These are phyloP conservation scores for Tortricodes alternella DNA, from an alignment of 2,888 invertebrate species.

Conservation along the genomic window DNA sequence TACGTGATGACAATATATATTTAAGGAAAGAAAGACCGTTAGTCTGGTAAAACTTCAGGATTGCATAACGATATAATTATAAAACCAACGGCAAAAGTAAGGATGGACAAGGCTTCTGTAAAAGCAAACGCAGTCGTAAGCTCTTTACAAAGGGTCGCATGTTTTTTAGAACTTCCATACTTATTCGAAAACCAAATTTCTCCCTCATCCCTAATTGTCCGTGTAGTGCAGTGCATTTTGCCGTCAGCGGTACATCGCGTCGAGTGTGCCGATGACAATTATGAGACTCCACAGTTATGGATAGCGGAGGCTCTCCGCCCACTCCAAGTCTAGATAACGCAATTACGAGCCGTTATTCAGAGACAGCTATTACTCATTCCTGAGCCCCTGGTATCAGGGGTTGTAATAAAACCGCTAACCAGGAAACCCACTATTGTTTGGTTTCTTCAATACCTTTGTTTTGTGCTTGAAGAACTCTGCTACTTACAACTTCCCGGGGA, in stretches of 20 bases:
- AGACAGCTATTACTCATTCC: conserved; percentile 72
- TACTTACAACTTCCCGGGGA: conserved; percentile 4
- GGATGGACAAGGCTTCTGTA: no score
- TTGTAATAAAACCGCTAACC: conserved; percentile 20
- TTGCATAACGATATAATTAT: no score
- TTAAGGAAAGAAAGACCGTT: no score
- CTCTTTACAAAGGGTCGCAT: no score
- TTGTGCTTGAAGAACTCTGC: conserved; percentile 1
- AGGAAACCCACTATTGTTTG: conserved; percentile 2
- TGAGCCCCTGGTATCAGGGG: conserved; percentile 56
- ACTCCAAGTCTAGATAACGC: conserved; percentile 69
- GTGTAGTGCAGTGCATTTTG: conserved; percentile 5
- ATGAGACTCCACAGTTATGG: conserved; percentile 70
- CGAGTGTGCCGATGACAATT: conserved; percentile 67
- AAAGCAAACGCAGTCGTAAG: no score
- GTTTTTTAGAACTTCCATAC: no score
- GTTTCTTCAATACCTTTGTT: conserved; percentile 2
- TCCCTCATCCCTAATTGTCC: background rate
- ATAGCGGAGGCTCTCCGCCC: conserved; percentile 63
- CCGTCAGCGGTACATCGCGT: conserved; percentile 17
- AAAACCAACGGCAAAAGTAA: no score
- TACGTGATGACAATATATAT: no score
- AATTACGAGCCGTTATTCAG: conserved; percentile 76
- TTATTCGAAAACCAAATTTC: background rate
- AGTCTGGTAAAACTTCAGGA: no score